phyloP scores from a whole-genome alignment of 2,888 invertebrate genomes.

The Dryadula phaetusa region DNA sequence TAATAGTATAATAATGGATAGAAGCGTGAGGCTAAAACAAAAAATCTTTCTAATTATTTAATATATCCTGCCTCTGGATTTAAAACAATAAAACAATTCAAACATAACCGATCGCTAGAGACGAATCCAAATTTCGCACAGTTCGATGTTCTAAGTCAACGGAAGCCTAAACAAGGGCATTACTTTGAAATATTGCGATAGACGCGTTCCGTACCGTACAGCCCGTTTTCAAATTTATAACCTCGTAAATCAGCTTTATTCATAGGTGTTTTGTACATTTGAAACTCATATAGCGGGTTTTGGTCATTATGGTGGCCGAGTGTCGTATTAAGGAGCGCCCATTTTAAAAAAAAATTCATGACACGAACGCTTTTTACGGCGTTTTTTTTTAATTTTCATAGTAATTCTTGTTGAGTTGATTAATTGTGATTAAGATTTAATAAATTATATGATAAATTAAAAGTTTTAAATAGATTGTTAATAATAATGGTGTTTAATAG shows the following conservation, averaged over 20 bases:
- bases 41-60: too few relatives aligned
- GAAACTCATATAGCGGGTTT: conserved; percentile 53
- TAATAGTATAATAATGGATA: too few relatives aligned
- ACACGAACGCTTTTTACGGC: conserved; percentile 11
- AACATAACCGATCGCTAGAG: background rate
- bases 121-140: conserved; percentile 3
- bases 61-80: too few relatives aligned
- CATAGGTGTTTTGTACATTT: conserved; percentile 62
- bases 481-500: too few relatives aligned
- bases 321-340: conserved; percentile 44
- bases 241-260: conserved; percentile 64
- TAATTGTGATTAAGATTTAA: too few relatives aligned
- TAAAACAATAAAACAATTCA: conserved; percentile 2
- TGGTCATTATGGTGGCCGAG: conserved; percentile 48
- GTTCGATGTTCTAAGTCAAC: conserved; percentile 47
- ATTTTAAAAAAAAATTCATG: conserved; percentile 29
- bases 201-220: conserved; percentile 57
- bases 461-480: too few relatives aligned
- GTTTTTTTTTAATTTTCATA: too few relatives aligned
- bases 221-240: conserved; percentile 60
- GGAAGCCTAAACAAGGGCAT: conserved; percentile 60
- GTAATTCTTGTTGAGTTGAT: too few relatives aligned
- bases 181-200: conserved; percentile 64
- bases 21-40: too few relatives aligned
- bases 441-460: too few relatives aligned